These are phyloP conservation scores for Sebastes melanostomus DNA, from an alignment of 2,797 vertebrate species.

Conservation along the genomic window DNA sequence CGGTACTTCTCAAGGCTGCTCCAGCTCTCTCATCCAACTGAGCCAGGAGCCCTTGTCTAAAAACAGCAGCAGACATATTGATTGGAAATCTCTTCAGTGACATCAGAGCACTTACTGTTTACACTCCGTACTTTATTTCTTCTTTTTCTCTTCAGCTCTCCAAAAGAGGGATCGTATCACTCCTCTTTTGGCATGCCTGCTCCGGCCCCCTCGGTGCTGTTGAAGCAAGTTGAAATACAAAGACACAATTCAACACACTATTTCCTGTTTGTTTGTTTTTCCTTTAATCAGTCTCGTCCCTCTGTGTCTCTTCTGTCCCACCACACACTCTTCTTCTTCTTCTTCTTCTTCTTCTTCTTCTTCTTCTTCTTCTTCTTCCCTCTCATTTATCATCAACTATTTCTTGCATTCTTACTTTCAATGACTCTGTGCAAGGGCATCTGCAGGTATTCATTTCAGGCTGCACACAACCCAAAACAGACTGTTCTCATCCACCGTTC, in stretches of 20 bases:
- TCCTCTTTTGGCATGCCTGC: not conserved
- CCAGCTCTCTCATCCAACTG: constrained; percentile 32
- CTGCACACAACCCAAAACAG: not conserved
- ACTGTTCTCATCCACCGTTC: not conserved
- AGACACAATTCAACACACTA: not conserved
- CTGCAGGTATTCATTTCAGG: not conserved
- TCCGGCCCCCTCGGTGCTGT: not conserved
- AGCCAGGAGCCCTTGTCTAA: constrained; percentile 40
- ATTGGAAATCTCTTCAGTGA: constrained; percentile 59
- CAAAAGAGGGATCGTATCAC: not conserved
- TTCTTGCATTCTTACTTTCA: not conserved
- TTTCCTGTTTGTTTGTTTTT: not conserved
- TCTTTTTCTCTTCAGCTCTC: constrained; percentile 21
- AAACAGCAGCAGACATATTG: constrained; percentile 63
- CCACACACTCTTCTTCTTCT: not conserved
- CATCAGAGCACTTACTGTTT: constrained; percentile 57
- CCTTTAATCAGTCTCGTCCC: not conserved
- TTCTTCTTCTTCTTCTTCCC: not conserved
- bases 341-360: not conserved
- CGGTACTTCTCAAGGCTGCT: constrained; percentile 32
- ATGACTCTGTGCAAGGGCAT: not conserved
- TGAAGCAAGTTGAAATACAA: not conserved
- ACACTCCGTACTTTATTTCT: constrained; percentile 33
- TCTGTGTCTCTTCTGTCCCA: not conserved
- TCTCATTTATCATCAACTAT: not conserved